phyloP scores from a whole-genome alignment of 2,797 vertebrate species.

The Sebastes cheni region DNA sequence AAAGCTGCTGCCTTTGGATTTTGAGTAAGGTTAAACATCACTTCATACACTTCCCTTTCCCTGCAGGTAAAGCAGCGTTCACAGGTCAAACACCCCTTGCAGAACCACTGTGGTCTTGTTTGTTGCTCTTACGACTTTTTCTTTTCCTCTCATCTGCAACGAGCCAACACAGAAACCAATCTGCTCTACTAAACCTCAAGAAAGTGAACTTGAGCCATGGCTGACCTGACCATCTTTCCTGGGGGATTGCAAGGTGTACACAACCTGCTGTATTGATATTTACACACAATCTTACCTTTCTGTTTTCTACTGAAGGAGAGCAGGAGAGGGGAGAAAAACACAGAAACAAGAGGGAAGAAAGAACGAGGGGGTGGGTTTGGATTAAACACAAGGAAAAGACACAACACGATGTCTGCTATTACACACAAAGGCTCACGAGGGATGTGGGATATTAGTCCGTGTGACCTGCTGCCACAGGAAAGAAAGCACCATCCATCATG shows the following conservation, averaged over 20 bases:
- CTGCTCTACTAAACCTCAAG: conserved; percentile 27
- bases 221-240: conserved; percentile 32
- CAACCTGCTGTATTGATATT: conserved; percentile 45
- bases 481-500: conserved; percentile 71
- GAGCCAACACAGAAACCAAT: conserved; percentile 46
- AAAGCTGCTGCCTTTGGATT: background rate
- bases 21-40: background rate
- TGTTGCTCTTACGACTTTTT: conserved; percentile 21
- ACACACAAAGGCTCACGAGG: conserved; percentile 34
- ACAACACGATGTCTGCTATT: conserved; percentile 51
- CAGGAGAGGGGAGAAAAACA: background rate
- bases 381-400: conserved; percentile 48
- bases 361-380: conserved; percentile 11
- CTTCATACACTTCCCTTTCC: background rate
- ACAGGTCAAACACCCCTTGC: conserved; percentile 1
- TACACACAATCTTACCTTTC: conserved; percentile 40
- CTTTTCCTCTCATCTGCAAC: conserved; percentile 13
- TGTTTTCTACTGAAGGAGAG: conserved; percentile 15
- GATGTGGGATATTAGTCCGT: conserved; percentile 52
- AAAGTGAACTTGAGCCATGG: conserved; percentile 46
- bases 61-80: background rate
- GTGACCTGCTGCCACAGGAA: conserved; percentile 59
- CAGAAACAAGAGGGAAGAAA: background rate
- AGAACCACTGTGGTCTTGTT: background rate
- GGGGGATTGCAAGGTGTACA: conserved; percentile 12